A percentile compares a stretch with the other conserved stretches of the same genome.
These are phyloP conservation scores for Amiota communis DNA, from an alignment of 2,888 invertebrate species.

Conservation along the genomic window DNA sequence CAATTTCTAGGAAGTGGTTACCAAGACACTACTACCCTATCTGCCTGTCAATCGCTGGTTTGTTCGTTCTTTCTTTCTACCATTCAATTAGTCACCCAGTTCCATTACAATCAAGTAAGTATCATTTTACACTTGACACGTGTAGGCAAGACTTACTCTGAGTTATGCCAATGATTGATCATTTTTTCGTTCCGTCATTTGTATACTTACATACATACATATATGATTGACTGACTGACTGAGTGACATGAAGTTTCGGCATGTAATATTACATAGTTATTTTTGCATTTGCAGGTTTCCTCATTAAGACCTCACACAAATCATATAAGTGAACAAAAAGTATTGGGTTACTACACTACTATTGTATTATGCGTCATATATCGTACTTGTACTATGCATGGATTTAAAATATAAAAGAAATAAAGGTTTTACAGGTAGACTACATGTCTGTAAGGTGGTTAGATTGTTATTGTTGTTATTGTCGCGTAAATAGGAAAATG, in stretches of 20 bases:
- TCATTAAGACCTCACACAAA: background rate
- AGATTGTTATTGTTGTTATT: background rate
- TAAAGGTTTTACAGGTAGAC: no score
- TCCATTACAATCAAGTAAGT: background rate
- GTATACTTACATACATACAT: background rate
- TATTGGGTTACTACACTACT: background rate
- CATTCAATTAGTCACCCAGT: constrained; percentile 4
- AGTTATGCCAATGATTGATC: constrained; percentile 23
- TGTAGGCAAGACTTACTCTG: constrained; percentile 40
- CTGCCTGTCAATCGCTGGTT: no score
- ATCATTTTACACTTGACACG: constrained; percentile 50
- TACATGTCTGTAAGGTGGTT: no score
- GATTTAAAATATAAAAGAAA: no score
- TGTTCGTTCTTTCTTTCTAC: no score
- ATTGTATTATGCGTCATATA: no score
- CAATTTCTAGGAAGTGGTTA: constrained; percentile 19
- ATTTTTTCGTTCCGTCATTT: background rate
- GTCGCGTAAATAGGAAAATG: constrained; percentile 40
- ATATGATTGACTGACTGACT: constrained; percentile 25
- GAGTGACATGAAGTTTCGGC: constrained; percentile 18
- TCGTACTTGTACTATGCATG: no score
- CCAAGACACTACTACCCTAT: no score
- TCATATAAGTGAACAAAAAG: background rate
- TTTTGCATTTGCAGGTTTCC: background rate
- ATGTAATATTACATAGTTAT: background rate